These are phyloP conservation scores for Megathymus violae DNA, from an alignment of 1,140 invertebrate genomes.

Conservation along the genomic window DNA sequence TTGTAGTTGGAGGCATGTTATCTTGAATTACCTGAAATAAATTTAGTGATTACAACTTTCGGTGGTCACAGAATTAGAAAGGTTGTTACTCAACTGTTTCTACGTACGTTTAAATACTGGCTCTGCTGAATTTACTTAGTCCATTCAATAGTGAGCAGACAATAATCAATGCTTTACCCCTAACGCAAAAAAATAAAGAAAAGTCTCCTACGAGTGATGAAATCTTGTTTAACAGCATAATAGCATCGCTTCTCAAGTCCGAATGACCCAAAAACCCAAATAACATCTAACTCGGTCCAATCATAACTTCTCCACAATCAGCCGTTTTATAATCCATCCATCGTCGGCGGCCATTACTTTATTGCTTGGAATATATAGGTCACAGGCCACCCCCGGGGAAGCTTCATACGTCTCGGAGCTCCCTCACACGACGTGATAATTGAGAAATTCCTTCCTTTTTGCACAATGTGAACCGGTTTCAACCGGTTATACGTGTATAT, in stretches of 20 bases:
- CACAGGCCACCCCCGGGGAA: conserved; percentile 30
- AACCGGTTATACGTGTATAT: conserved; percentile 7
- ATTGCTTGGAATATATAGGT: conserved; percentile 43
- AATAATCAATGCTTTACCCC: too few species aligned
- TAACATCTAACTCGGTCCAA: not conserved
- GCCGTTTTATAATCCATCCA: conserved; percentile 25
- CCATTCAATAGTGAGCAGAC: too few species aligned
- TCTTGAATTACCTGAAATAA: too few species aligned
- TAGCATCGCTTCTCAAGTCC: not conserved
- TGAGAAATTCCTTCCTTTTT: conserved; percentile 46
- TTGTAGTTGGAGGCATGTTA: too few species aligned
- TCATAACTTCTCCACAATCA: conserved; percentile 12
- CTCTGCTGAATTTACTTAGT: too few species aligned
- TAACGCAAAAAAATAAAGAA: too few species aligned
- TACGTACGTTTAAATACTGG: too few species aligned
- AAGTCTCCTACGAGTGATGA: too few species aligned
- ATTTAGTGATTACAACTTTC: too few species aligned
- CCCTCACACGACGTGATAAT: conserved; percentile 44
- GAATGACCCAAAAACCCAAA: not conserved
- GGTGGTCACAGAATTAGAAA: too few species aligned
- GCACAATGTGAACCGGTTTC: not conserved
- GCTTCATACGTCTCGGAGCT: conserved; percentile 46
- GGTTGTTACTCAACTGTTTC: too few species aligned
- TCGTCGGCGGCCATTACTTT: conserved; percentile 33
- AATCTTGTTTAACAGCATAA: too few species aligned